Evolutionary conservation across 1,140 invertebrate genomes (phyloP), one percentile per base, ranked within the genome.

Genomic region (Ephestia elutella): DNA sequence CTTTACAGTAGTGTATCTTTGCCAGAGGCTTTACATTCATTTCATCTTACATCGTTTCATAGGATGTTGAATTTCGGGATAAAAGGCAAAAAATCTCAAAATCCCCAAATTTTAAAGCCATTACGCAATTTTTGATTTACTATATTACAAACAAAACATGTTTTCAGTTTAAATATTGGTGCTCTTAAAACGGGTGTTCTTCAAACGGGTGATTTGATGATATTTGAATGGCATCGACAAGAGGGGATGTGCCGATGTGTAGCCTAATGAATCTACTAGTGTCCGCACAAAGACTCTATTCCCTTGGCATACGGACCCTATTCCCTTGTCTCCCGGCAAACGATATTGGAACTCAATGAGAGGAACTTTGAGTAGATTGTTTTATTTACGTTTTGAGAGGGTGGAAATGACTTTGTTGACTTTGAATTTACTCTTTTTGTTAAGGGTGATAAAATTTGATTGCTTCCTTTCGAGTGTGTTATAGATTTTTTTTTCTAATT

Each of bases 301-400:
- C 11, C 20, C n/a, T 25, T 25, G 20, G 21, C 2, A 53, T 21
- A 53, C 28, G 50, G 17, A n/a, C 21, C 17, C 1, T 53, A 21
- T 53, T 53, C 11, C 50, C 17, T 25, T 53, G 20, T 25, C 19
- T 13, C 49, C 20, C 49, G 5, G 18, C 1, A 53, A 21, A 25
- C 19, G 50, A 25, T 53, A 53, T 53, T 21, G 50, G 50, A 53
- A 53, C 28, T 53, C 50, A 53, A 25, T 53, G 20, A 25, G 50
- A 5, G 5, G 15, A 44, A 10, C 10, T 21, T 25, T 13, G n/a
- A 53, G 50, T 53, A 53, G 50, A 53, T 53, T 53, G 50, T 53
- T 53, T 53, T 53, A 53, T 53, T 53, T 53, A 25, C 21, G 21
- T 53, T 21, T 21, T 11, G 49, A 20, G 49, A 50, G 49, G 21